These are phyloP conservation scores for Chamaea fasciata DNA, from an alignment of 2,113 vertebrate genomes.

Conservation along the genomic window DNA sequence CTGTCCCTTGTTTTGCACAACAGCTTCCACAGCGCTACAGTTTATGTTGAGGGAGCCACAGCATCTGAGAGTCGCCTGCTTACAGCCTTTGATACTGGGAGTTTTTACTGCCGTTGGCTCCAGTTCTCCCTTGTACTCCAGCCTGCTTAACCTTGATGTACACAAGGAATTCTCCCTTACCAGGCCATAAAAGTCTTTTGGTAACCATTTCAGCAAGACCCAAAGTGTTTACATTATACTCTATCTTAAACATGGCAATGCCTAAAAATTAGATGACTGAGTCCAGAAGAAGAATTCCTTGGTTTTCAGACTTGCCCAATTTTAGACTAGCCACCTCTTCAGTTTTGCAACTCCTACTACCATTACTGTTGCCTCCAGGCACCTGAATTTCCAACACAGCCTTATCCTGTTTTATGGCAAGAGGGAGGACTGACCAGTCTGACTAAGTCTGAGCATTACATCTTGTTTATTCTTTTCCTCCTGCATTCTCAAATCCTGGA, in stretches of 20 bases:
- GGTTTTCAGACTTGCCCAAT: background rate
- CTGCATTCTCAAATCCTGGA: background rate
- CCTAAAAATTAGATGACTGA: background rate
- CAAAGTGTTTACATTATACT: background rate
- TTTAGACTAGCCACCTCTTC: background rate
- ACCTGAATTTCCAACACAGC: background rate
- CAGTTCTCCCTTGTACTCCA: background rate
- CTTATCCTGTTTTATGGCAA: background rate
- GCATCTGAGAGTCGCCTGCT: background rate
- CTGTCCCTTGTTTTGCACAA: background rate
- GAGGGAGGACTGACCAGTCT: background rate
- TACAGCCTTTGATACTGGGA: background rate
- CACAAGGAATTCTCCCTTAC: background rate
- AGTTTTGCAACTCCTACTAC: background rate
- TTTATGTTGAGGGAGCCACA: background rate
- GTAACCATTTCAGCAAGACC: background rate
- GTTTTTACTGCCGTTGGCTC: background rate
- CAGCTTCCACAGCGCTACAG: fast-evolving
- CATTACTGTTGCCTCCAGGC: background rate
- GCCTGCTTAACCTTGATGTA: background rate
- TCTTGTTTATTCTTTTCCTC: background rate
- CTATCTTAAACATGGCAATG: background rate
- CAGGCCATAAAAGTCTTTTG: background rate
- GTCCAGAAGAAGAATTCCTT: background rate
- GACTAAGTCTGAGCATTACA: background rate